Evolutionary conservation across 2,113 vertebrate species (phyloP).

Genomic region (Chloropsis cyanopogon): DNA sequence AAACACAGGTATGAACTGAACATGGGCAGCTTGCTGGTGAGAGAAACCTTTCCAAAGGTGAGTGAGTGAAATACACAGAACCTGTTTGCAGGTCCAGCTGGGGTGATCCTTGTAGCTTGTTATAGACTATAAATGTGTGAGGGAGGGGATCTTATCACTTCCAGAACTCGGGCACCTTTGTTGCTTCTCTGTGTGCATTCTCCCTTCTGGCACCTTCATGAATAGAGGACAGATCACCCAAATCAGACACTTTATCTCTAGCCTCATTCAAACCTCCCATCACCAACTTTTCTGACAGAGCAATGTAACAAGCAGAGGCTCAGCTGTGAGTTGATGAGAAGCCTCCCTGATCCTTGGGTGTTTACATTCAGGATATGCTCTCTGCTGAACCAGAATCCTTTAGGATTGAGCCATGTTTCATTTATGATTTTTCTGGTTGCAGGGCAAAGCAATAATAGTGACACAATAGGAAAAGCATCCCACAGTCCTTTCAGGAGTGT

Average conservation of each 20-base stretch:
- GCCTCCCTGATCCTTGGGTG: background rate
- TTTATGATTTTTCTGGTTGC: background rate
- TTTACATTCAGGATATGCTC: background rate
- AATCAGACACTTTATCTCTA: background rate
- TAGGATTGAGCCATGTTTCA: background rate
- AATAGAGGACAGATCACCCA: background rate
- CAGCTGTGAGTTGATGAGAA: background rate
- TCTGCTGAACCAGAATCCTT: background rate
- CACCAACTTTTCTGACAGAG: background rate
- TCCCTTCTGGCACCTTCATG: background rate
- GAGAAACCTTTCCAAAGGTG: background rate
- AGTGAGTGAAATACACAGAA: background rate
- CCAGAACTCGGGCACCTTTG: background rate
- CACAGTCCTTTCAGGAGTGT: background rate
- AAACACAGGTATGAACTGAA: background rate
- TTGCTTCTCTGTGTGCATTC: background rate
- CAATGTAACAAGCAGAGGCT: background rate
- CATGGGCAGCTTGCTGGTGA: background rate
- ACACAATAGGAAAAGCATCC: background rate
- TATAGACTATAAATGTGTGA: accelerated
- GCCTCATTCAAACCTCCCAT: background rate
- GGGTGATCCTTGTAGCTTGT: background rate
- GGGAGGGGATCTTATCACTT: background rate
- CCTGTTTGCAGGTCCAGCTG: background rate
- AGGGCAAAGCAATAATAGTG: background rate